Conservation (phyloP, 1,140 invertebrate species). For the Aricia agestis region DNA sequence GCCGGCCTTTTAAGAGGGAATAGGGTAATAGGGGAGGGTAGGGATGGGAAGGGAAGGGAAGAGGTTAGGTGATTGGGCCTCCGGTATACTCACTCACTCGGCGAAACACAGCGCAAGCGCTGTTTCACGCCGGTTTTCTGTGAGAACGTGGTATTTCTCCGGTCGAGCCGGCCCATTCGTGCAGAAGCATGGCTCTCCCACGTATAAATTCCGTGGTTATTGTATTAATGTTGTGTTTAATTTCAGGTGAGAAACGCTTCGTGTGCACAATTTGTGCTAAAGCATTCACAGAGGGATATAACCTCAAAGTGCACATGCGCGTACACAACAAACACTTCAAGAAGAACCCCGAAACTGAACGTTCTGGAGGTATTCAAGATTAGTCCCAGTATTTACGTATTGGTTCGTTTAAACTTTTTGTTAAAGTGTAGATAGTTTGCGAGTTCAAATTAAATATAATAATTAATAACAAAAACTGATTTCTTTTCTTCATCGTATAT, state of each 20-base stretch:
- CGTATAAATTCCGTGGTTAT: neutral
- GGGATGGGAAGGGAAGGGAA: no score
- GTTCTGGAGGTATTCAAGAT: neutral
- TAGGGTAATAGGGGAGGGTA: no score
- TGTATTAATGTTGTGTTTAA: neutral
- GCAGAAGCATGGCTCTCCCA: no score
- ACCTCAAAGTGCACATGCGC: slow-evolving; percentile 64
- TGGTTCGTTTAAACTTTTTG: neutral
- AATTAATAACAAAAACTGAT: neutral
- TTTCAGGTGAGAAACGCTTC: slow-evolving; percentile 61
- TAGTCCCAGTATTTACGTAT: neutral
- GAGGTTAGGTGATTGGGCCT: no score
- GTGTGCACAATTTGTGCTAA: slow-evolving; percentile 54
- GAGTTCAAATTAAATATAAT: neutral
- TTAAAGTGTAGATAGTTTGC: neutral
- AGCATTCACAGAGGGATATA: slow-evolving; percentile 54
- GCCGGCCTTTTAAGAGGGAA: no score
- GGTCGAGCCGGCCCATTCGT: no score
- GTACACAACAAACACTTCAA: slow-evolving; percentile 55
- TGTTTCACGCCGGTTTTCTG: no score
- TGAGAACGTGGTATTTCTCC: no score
- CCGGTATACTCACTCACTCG: no score
- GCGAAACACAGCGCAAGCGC: no score
- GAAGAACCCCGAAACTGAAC: slow-evolving; percentile 28
- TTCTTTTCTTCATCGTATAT: slow-evolving; percentile 4